Evolutionary conservation across 2,888 invertebrate species (phyloP), one percentile per base, ranked within the genome.

Genomic region (Therioaphis trifolii): DNA sequence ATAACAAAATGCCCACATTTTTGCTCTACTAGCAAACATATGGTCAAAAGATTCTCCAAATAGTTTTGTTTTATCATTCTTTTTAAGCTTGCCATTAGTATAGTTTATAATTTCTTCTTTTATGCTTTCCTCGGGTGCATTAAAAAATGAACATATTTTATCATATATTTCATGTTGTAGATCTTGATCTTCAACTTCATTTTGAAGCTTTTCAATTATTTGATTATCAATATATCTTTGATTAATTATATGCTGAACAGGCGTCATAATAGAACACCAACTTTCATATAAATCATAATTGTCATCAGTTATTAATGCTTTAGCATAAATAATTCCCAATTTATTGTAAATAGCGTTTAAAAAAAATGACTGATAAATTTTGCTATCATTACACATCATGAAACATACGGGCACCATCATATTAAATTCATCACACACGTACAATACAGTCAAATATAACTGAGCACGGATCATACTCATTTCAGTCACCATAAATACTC

Each of bases 141-240:
- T 85, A 63, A 85, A 79, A 84, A 84, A 85, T 35, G 85, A 84
- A 71, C 85, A 86, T 27, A 86, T 72, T 72, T 84, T 84, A 68
- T 86, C 86, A 84, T 86, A 86, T 18, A 86, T 78, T 21, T 86
- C 84, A 35, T 84, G 84, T 68, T 86, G 86, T 24, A 84, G 69
- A 21, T 85, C 84, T 84, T 86, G 86, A 82, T 86, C 82, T 61
- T 85, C 85, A 15, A 86, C 84, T 46, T 84, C 79, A 43, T 55
- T 84, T 14, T 86, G 78, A 27, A 78, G 84, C 61, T 86, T 86
- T 14, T 85, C 85, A 46, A 85, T 71, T 24, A 86, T 84, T 66
- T 85, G 84, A 61, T 85, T 58, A 72, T 84, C 77, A 61, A 77
- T 77, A 29, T 76, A 71, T 18, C 77, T 72, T 72, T 72, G 72